Evolutionary conservation across 2,113 vertebrate genomes (phyloP), one percentile per base, ranked within the genome.

Genomic region (Theristicus caerulescens): DNA sequence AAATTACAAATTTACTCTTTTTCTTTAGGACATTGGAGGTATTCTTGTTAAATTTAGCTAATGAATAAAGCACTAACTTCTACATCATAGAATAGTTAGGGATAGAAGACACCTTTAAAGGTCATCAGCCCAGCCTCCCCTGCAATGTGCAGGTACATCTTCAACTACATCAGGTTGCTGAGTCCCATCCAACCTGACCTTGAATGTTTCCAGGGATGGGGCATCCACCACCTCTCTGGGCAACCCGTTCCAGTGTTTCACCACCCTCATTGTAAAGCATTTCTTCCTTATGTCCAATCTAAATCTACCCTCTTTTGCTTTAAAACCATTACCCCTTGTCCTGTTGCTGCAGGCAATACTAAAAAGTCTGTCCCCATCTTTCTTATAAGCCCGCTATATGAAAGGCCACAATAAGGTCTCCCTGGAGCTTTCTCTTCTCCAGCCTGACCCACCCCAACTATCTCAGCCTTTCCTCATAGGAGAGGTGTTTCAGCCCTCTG

Each of bases 131-230:
- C 16, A 42, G 66, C 6, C 2, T 2, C 2, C 5, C 3, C 3
- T 70, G 32, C 9, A 8, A 13, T 16, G 11, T 20, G 4, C 13
- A 69, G 11, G 24, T 13, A 15, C 16, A 22, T 9, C 6, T 58
- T 54, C 21, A 55, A 34, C 11, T 4, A 58, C 5, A 32, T 64
- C 42, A 66, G 5, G 20, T 58, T 73, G 36, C n/a, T 78, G 32
- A 61, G 9, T 2, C 1, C 19, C 3, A 1, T 44, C 11, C 36
- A 76, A 1, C 11, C 11, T 51, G 22, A 10, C 1, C 17, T 82
- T 42, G 40, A 47, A 17, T 16, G 5, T 21, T 62, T 22, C 17
- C 19, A 57, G 9, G 3, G 11, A 18, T n/a, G 5, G 9, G 6
- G 0, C 9, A 49, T 2, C 29, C 25, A n/a, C 19, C 29, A 2